Evolutionary conservation across 1,140 invertebrate genomes (phyloP).

Genomic region (Drosophila lini): DNA sequence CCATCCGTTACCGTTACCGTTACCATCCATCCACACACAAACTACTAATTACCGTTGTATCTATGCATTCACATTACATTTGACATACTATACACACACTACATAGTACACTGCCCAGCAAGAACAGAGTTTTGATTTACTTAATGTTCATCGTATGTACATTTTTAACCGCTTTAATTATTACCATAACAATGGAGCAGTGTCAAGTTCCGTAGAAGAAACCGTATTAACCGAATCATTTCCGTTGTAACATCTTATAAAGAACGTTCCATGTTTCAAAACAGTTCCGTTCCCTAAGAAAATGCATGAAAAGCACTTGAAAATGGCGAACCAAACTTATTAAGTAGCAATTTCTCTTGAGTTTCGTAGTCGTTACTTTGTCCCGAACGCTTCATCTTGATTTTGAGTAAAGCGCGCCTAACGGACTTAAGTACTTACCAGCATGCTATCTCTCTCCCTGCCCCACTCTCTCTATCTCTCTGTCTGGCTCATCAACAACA

Average conservation of each 20-base stretch:
- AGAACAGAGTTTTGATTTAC: conserved; percentile 32
- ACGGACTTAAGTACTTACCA: conserved; percentile 63
- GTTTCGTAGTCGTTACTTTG: conserved; percentile 74
- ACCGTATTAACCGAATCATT: conserved; percentile 59
- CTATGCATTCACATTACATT: conserved; percentile 69
- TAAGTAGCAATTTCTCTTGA: conserved; percentile 74
- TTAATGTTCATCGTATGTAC: conserved; percentile 66
- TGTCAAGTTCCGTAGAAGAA: conserved; percentile 63
- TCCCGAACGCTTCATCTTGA: conserved; percentile 68
- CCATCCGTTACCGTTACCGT: conserved; percentile 30
- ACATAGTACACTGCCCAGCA: conserved; percentile 30
- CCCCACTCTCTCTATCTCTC: conserved; percentile 28
- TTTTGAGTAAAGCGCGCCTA: conserved; percentile 72
- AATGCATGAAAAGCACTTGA: conserved; percentile 82
- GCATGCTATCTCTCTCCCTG: conserved; percentile 56
- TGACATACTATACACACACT: conserved; percentile 24
- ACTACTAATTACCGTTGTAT: conserved; percentile 74
- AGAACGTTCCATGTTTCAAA: conserved; percentile 54
- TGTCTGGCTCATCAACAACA: conserved; percentile 23
- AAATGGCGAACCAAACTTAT: conserved; percentile 73
- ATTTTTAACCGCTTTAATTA: conserved; percentile 77
- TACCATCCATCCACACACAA: conserved; percentile 45
- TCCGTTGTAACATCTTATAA: conserved; percentile 49
- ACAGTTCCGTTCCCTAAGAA: conserved; percentile 43
- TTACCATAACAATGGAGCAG: conserved; percentile 51